These are phyloP conservation scores for Zaprionus gabonicus DNA, from an alignment of 1,140 invertebrate genomes.

Conservation along the genomic window DNA sequence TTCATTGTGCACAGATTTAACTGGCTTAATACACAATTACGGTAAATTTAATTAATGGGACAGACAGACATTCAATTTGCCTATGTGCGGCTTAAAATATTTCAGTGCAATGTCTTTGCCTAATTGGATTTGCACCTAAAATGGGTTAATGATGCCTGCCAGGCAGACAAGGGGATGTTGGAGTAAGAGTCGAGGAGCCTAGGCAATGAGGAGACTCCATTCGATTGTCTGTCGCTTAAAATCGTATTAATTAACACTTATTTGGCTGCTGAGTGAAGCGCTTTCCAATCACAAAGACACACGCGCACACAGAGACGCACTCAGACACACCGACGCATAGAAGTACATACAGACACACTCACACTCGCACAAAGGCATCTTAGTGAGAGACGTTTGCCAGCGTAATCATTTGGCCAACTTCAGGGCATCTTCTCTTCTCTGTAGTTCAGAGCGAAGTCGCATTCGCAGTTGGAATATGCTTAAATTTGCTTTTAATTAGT, in stretches of 20 bases:
- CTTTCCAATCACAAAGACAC: conserved; percentile 42
- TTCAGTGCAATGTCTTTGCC: conserved; percentile 27
- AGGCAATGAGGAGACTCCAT: neutral
- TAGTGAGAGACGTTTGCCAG: conserved; percentile 33
- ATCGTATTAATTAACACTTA: conserved; percentile 71
- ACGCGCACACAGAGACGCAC: neutral
- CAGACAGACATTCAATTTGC: conserved; percentile 41
- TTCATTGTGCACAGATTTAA: neutral
- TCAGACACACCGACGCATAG: neutral
- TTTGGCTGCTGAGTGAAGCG: conserved; percentile 48
- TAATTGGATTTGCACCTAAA: conserved; percentile 67
- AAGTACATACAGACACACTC: neutral
- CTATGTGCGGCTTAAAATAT: conserved; percentile 36
- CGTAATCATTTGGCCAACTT: conserved; percentile 63
- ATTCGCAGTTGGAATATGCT: conserved; percentile 46
- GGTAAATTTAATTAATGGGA: conserved; percentile 30
- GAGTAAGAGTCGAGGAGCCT: neutral
- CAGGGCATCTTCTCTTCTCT: conserved; percentile 40
- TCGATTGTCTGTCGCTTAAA: conserved; percentile 61
- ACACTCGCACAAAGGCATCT: conserved; percentile 17
- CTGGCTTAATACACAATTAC: conserved; percentile 23
- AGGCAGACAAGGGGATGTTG: neutral
- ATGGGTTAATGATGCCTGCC: conserved; percentile 63
- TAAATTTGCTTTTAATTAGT: conserved; percentile 77
- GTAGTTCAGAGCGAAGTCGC: conserved; percentile 4